These are phyloP conservation scores for Lochmaea crataegi DNA, from an alignment of 2,888 invertebrate species.

Conservation along the genomic window DNA sequence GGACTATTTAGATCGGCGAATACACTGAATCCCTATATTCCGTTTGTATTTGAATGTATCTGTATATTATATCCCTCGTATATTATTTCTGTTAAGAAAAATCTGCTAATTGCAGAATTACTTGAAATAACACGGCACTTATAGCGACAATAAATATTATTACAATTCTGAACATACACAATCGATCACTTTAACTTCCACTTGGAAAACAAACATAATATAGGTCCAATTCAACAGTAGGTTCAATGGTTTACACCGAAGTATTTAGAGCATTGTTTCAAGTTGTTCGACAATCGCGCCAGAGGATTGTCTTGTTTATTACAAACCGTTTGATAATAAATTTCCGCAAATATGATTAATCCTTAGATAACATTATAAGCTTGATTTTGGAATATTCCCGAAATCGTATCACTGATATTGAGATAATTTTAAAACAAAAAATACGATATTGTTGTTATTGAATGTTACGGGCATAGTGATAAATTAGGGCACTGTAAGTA, in stretches of 20 bases:
- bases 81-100: neutral
- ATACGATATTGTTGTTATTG: too few species aligned
- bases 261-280: neutral
- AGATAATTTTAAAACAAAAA: too few species aligned
- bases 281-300: neutral
- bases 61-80: neutral
- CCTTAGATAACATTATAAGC: neutral
- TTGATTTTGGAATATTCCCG: neutral
- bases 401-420: too few species aligned
- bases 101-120: neutral
- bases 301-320: neutral
- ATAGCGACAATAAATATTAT: neutral
- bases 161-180: neutral
- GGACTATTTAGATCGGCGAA: too few species aligned
- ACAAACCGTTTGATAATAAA: constrained; percentile 3
- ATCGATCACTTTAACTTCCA: constrained; percentile 9
- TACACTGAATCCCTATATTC: too few species aligned
- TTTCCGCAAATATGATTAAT: neutral
- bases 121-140: neutral
- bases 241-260: neutral
- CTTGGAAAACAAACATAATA: constrained; percentile 16
- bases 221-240: neutral
- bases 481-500: too few species aligned
- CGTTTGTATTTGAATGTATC: too few species aligned
- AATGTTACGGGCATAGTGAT: too few species aligned